Conservation (phyloP, 2,797 vertebrate species). For the Sebastes wilsoni region DNA sequence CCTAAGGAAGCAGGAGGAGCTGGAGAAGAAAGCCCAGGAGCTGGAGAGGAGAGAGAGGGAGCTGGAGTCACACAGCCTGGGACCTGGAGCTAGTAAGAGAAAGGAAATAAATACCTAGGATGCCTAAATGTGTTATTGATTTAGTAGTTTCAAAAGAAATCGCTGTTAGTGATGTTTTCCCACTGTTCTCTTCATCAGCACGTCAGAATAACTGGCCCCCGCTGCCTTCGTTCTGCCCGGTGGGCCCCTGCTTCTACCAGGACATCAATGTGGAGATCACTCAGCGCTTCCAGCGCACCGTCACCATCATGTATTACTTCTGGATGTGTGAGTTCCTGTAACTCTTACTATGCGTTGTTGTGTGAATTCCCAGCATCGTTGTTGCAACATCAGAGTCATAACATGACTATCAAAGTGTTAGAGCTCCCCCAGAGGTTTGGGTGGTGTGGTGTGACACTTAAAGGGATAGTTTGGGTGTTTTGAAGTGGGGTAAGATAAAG, state of each 20-base stretch:
- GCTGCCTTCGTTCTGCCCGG: slow-evolving; percentile 90
- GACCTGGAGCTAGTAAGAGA: slow-evolving; percentile 83
- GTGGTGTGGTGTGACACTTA: too few species aligned
- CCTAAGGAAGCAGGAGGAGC: slow-evolving; percentile 93
- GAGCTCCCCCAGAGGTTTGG: too few species aligned
- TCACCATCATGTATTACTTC: slow-evolving; percentile 95
- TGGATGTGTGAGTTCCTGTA: slow-evolving; percentile 92
- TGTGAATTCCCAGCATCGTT: neutral
- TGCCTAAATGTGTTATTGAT: neutral
- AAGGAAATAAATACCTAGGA: neutral
- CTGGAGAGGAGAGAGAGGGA: slow-evolving; percentile 93
- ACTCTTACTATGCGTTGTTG: neutral
- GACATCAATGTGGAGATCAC: slow-evolving; percentile 94
- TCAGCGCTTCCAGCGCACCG: slow-evolving; percentile 91
- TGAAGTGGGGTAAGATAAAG: too few species aligned
- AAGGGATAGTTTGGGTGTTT: too few species aligned
- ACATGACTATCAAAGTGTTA: too few species aligned
- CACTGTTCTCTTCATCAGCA: slow-evolving; percentile 69
- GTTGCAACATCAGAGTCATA: neutral
- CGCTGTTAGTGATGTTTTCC: neutral
- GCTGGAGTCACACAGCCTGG: slow-evolving; percentile 87
- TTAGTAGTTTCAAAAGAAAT: neutral
- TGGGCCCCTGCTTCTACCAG: slow-evolving; percentile 97
- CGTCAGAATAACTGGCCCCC: slow-evolving; percentile 96
- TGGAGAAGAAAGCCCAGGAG: slow-evolving; percentile 93